These are phyloP conservation scores for Drosophila elegans DNA, from an alignment of 1,140 invertebrate genomes.

Conservation along the genomic window DNA sequence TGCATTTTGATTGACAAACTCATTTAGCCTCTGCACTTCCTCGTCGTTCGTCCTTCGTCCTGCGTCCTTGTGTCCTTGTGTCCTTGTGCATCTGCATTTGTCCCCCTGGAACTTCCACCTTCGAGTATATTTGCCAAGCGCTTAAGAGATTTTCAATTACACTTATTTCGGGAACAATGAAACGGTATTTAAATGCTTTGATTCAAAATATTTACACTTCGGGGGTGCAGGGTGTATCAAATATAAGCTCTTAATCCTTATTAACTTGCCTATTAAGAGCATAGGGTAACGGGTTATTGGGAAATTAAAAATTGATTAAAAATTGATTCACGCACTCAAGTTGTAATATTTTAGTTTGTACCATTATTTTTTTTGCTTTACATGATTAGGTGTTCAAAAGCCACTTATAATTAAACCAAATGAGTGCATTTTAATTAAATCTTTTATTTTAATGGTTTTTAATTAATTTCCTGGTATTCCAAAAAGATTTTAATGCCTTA, in stretches of 20 bases:
- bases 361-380: too few species aligned
- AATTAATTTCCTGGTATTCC: too few species aligned
- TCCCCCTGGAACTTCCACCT: neutral
- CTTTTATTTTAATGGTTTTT: too few species aligned
- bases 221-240: conserved; percentile 25
- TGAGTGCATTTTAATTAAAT: too few species aligned
- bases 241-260: conserved; percentile 22
- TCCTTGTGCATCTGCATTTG: conserved; percentile 11
- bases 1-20: conserved; percentile 84
- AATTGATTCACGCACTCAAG: too few species aligned
- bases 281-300: neutral
- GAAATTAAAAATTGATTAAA: neutral
- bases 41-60: conserved; percentile 3
- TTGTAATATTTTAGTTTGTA: too few species aligned
- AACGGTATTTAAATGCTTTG: conserved; percentile 38
- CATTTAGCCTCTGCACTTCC: conserved; percentile 59
- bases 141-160: conserved; percentile 76
- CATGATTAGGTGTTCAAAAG: too few species aligned
- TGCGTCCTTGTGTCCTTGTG: neutral
- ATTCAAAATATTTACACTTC: conserved; percentile 38
- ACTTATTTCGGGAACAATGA: conserved; percentile 33
- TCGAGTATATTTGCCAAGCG: conserved; percentile 53
- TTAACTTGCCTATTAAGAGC: conserved; percentile 20
- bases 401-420: too few species aligned
- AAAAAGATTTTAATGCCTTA: too few species aligned